Evolutionary conservation across 2,888 invertebrate genomes (phyloP).

Genomic region (Oxyteleia sp.): DNA sequence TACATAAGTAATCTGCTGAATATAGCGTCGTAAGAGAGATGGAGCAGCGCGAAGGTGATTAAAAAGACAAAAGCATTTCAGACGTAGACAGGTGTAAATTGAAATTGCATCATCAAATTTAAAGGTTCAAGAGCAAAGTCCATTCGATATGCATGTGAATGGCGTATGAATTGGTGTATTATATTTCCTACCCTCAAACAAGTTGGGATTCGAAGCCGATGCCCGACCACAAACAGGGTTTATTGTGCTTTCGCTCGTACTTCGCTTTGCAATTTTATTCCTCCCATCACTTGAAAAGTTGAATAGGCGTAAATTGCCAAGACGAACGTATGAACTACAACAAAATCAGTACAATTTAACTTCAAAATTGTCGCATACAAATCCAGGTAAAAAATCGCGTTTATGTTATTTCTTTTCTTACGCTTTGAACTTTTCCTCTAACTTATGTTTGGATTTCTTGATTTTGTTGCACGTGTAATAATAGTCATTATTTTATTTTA

Average conservation of each 20-base stretch:
- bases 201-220: slow-evolving; percentile 66
- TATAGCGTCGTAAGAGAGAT: slow-evolving; percentile 15
- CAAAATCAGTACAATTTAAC: slow-evolving; percentile 65
- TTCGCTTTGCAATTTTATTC: slow-evolving; percentile 76
- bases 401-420: slow-evolving; percentile 20
- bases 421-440: background rate
- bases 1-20: slow-evolving; percentile 11
- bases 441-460: background rate
- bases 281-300: slow-evolving; percentile 71
- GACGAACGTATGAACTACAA: slow-evolving; percentile 69
- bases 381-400: slow-evolving; percentile 35
- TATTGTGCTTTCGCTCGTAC: slow-evolving; percentile 75
- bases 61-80: slow-evolving; percentile 46
- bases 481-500: too few species aligned
- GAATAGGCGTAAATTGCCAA: slow-evolving; percentile 81
- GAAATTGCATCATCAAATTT: slow-evolving; percentile 66
- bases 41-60: slow-evolving; percentile 12
- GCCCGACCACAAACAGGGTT: slow-evolving; percentile 77
- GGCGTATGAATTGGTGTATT: slow-evolving; percentile 70
- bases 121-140: slow-evolving; percentile 43
- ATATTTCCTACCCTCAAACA: slow-evolving; percentile 68
- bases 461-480: background rate
- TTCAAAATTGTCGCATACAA: slow-evolving; percentile 58
- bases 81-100: slow-evolving; percentile 57
- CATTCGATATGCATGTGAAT: slow-evolving; percentile 67